Evolutionary conservation across 92 coral and sea anemone species (phyloP).

Genomic region (Virgularia gustaviana): DNA sequence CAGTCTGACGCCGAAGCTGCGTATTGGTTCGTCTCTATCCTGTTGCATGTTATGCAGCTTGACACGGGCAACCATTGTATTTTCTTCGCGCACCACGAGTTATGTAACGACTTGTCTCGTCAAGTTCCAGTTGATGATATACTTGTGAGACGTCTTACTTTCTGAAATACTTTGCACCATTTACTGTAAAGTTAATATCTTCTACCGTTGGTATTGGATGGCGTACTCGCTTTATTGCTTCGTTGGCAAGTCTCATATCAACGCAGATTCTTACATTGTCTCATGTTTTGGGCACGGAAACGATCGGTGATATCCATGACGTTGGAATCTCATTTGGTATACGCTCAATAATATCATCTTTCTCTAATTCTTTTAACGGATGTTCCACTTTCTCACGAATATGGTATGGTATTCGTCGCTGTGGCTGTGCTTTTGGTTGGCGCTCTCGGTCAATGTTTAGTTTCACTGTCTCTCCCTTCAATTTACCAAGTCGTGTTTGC

Average conservation of each 20-base stretch:
- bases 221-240: background rate
- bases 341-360: background rate
- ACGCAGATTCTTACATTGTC: conserved; percentile 3
- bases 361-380: conserved; percentile 1
- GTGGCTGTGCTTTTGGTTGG: background rate
- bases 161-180: background rate
- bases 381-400: background rate
- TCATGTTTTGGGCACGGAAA: conserved; percentile 11
- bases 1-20: conserved; percentile 46
- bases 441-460: background rate
- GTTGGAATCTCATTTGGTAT: background rate
- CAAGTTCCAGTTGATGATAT: conserved; percentile 6
- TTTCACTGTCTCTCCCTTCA: background rate
- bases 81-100: conserved; percentile 49
- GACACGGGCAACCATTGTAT: conserved; percentile 54
- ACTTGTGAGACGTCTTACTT: background rate
- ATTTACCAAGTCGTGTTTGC: conserved; percentile 12
- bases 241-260: conserved; percentile 4
- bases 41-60: conserved; percentile 62
- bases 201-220: conserved; percentile 21
- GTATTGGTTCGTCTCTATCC: conserved; percentile 53
- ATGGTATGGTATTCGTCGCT: conserved; percentile 9
- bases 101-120: conserved; percentile 1
- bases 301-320: conserved; percentile 11
- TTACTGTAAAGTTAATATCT: background rate